Evolutionary conservation across 2,113 vertebrate genomes (phyloP).

Genomic region (Tichodroma muraria): DNA sequence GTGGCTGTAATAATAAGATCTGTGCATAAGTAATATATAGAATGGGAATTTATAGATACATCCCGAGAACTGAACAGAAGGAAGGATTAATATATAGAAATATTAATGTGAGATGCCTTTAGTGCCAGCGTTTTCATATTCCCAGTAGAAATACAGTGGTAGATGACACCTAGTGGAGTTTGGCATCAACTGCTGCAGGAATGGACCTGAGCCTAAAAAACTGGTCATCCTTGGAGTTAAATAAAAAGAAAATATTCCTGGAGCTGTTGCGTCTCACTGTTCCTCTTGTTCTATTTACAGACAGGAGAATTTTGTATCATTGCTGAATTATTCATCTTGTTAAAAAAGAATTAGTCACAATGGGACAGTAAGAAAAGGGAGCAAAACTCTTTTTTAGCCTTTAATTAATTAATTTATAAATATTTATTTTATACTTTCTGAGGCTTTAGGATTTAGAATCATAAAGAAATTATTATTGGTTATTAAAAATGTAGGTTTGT

Average conservation of each 20-base stretch:
- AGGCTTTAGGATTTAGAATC: neutral
- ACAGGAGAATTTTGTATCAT: neutral
- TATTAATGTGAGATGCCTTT: neutral
- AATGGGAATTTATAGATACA: neutral
- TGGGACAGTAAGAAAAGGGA: neutral
- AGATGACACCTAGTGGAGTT: conserved; percentile 41
- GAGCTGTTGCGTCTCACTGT: neutral
- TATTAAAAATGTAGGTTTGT: neutral
- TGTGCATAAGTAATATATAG: neutral
- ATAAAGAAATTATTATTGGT: neutral
- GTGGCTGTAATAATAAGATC: neutral
- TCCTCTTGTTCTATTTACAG: neutral
- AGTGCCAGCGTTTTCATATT: neutral
- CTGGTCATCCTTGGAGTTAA: neutral
- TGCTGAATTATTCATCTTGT: neutral
- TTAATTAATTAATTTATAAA: neutral
- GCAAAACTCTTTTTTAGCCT: neutral
- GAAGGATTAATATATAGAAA: neutral
- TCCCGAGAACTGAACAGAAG: neutral
- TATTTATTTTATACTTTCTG: neutral
- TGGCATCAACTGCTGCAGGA: neutral
- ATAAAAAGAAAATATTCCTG: neutral
- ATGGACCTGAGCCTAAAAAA: neutral
- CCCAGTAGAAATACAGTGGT: conserved; percentile 5
- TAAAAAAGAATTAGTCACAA: neutral